Conservation (phyloP, 1,140 invertebrate species). For the Eumeta japonica region DNA sequence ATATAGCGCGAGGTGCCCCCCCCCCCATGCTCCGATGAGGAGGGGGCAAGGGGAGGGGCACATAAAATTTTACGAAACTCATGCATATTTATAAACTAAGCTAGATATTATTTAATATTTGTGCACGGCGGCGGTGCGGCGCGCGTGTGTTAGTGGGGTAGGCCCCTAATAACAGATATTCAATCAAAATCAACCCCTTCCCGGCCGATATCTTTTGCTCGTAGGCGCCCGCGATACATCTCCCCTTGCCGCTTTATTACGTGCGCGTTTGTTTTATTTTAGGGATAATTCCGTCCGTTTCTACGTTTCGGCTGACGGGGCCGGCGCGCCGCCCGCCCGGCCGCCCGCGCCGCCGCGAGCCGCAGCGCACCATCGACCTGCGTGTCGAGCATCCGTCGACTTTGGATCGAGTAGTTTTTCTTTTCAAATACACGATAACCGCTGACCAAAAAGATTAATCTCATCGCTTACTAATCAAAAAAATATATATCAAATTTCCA, state of each 20-base stretch:
- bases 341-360: too few species aligned
- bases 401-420: too few species aligned
- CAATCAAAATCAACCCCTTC: constrained; percentile 54
- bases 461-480: too few species aligned
- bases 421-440: too few species aligned
- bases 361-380: too few species aligned
- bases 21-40: background rate
- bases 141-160: constrained; percentile 28
- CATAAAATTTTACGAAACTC: constrained; percentile 40
- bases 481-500: too few species aligned
- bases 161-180: constrained; percentile 54
- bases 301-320: too few species aligned
- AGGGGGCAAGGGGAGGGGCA: constrained; percentile 1
- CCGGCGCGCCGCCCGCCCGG: too few species aligned
- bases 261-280: constrained; percentile 2
- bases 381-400: too few species aligned
- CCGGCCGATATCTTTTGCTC: constrained; percentile 43
- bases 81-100: constrained; percentile 55
- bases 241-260: constrained; percentile 34
- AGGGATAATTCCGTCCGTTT: constrained; percentile 1
- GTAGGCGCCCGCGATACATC: constrained; percentile 22
- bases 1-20: constrained; percentile 9
- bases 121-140: constrained; percentile 13
- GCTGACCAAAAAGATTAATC: too few species aligned
- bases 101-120: constrained; percentile 49